Percentiles rank a stretch among this genome's conserved stretches.
Conservation (phyloP, 2,888 invertebrate genomes). For the Ophonus ardosiacus region DNA sequence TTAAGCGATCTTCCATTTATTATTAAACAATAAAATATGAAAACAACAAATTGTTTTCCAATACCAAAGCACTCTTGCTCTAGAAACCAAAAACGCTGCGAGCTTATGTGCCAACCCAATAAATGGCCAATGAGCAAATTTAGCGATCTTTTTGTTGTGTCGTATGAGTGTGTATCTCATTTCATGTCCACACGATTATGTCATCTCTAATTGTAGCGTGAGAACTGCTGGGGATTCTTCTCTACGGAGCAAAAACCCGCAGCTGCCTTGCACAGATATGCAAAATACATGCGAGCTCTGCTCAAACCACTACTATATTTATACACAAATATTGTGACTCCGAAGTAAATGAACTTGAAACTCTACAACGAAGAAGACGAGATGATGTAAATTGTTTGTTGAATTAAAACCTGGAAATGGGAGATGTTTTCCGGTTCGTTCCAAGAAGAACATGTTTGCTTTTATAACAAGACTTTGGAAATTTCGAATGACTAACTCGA, state of each 20-base stretch:
- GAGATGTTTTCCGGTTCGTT: conserved; percentile 15
- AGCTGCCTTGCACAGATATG: conserved; percentile 50
- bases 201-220: conserved; percentile 63
- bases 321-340: conserved; percentile 22
- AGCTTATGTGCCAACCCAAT: too few species aligned
- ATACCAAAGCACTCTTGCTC: too few species aligned
- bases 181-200: conserved; percentile 58
- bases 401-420: not conserved
- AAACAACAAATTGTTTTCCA: too few species aligned
- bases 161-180: conserved; percentile 47
- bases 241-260: conserved; percentile 23
- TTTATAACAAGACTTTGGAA: too few species aligned
- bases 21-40: too few species aligned
- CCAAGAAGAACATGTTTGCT: not conserved
- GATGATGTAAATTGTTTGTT: conserved; percentile 4
- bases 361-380: not conserved
- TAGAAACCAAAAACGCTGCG: too few species aligned
- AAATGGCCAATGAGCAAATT: too few species aligned
- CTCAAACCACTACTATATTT: not conserved
- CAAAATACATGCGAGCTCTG: conserved; percentile 39
- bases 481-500: too few species aligned
- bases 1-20: too few species aligned
- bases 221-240: conserved; percentile 40
- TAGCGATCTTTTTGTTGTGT: conserved; percentile 7
- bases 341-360: conserved; percentile 30